Evolutionary conservation across 2,888 invertebrate species (phyloP), one percentile per base, ranked within the genome.

Genomic region (Metopia argyrocephala): DNA sequence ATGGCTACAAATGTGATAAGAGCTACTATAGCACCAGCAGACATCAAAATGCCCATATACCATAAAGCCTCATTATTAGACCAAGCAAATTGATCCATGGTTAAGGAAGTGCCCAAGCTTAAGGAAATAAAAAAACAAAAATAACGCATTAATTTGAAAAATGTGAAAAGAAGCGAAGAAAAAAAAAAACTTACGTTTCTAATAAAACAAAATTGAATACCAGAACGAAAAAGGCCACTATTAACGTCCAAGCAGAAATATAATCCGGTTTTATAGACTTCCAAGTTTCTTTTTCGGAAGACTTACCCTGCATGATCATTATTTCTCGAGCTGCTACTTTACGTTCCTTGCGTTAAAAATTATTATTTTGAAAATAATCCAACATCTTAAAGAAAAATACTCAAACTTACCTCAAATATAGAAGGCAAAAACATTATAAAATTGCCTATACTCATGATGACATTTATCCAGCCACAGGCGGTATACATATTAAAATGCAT

Each of bases 71-170:
- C 93, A 64, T 92, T 90, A 91, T 96, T 94, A 78, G 93, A 93
- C 96, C 96, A 96, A 31, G 94, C 96, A 90, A 96, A 96, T 91
- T 96, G 96, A 89, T 97, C 96, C 95, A 96, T 96, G 31, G 95
- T 96, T 69, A 97, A 92, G 3, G 96, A 93, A 9, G 96, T 96
- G 23, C 95, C 96, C 83, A 96, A 92, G 61, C 93, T 93, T 12
- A 15, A 31, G 9, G 12, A 31, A 3, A 9, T 12, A 38, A 12
- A 4, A n/a, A n/a, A n/a, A n/a, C n/a, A n/a, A n/a, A n/a, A n/a
- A n/a, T n/a, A n/a, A n/a, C n/a, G n/a, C n/a, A n/a, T n/a, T n/a
- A n/a, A n/a, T n/a, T n/a, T n/a, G n/a, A n/a, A n/a, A n/a, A n/a
- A n/a, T n/a, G n/a, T n/a, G 3, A 3, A 45, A 27, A 18, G 45